Evolutionary conservation across 2,888 invertebrate species (phyloP).

Genomic region (Saturnia pavonia): DNA sequence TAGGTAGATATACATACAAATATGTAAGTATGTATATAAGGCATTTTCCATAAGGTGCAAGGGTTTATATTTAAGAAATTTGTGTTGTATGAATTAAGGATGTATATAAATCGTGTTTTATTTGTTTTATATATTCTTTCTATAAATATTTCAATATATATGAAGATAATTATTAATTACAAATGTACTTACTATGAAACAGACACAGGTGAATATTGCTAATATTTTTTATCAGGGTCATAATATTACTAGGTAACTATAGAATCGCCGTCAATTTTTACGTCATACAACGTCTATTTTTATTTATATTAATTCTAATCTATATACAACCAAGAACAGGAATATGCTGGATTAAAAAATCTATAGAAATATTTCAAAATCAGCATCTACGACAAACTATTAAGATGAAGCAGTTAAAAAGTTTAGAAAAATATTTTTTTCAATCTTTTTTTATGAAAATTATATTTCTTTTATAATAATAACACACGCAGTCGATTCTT

Average conservation of each 20-base stretch:
- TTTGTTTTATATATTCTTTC: conserved; percentile 15
- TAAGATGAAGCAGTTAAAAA: conserved; percentile 70
- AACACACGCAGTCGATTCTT: conserved; percentile 73
- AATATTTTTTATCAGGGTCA: conserved; percentile 25
- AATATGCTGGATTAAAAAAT: conserved; percentile 12
- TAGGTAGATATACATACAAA: conserved; percentile 2
- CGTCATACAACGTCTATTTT: conserved; percentile 68
- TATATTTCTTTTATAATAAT: conserved; percentile 68
- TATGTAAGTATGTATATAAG: conserved; percentile 36
- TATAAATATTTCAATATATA: conserved; percentile 28
- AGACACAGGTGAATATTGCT: conserved; percentile 34
- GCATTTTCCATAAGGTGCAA: conserved; percentile 39
- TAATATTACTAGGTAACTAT: neutral
- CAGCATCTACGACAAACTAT: conserved; percentile 46
- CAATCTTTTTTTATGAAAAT: conserved; percentile 58
- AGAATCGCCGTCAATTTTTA: conserved; percentile 32
- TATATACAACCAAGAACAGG: conserved; percentile 29
- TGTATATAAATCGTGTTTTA: neutral
- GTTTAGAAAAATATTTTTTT: conserved; percentile 79
- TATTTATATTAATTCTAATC: conserved; percentile 36
- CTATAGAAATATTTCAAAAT: conserved; percentile 35
- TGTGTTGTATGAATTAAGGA: conserved; percentile 9
- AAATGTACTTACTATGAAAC: conserved; percentile 31
- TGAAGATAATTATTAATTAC: conserved; percentile 27
- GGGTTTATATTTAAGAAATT: conserved; percentile 30